Conservation (phyloP, 2,888 invertebrate species). For the Drosophila melanosoma region DNA sequence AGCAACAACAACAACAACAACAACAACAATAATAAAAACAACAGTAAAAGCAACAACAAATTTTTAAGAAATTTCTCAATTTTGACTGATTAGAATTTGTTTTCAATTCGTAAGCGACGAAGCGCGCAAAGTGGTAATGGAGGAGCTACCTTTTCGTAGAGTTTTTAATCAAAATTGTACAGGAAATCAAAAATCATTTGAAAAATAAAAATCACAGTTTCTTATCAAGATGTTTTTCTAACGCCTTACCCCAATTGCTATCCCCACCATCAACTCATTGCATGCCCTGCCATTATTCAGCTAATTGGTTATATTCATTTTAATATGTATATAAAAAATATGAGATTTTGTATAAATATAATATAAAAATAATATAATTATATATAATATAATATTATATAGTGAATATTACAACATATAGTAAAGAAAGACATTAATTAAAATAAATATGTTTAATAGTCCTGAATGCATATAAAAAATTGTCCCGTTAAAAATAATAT, state of each 20-base stretch:
- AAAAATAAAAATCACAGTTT: constrained; percentile 81
- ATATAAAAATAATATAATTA: too few species aligned
- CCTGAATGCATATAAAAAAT: too few species aligned
- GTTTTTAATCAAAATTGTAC: constrained; percentile 83
- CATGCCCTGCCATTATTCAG: constrained; percentile 20
- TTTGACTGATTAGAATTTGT: constrained; percentile 80
- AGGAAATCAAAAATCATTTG: constrained; percentile 82
- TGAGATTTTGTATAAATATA: neutral
- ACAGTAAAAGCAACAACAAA: constrained; percentile 30
- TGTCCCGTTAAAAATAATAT: too few species aligned
- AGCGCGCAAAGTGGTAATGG: constrained; percentile 32
- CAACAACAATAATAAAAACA: constrained; percentile 9
- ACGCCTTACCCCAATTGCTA: constrained; percentile 76
- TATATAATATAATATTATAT: too few species aligned
- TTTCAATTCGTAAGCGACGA: constrained; percentile 72
- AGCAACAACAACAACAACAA: constrained; percentile 35
- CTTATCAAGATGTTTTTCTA: constrained; percentile 76
- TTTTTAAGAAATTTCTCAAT: constrained; percentile 74
- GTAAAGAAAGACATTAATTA: neutral
- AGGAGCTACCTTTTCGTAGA: constrained; percentile 49
- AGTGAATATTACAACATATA: too few species aligned
- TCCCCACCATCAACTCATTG: constrained; percentile 34
- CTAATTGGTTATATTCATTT: neutral
- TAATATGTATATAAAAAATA: neutral
- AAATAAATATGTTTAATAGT: too few species aligned